These are phyloP conservation scores for Nephrotoma appendiculata DNA, from an alignment of 2,888 invertebrate genomes.

Conservation along the genomic window DNA sequence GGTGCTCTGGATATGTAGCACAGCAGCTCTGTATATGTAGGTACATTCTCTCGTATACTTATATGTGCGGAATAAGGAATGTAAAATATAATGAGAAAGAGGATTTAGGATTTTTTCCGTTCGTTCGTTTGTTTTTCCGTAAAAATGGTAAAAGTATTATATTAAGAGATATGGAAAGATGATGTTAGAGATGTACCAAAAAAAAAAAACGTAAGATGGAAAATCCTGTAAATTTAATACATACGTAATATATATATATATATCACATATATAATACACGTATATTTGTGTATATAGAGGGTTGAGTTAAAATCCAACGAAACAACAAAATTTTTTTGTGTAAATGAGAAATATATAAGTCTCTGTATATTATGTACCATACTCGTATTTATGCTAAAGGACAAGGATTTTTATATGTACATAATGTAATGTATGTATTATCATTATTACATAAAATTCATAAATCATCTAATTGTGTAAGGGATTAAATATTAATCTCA, in stretches of 20 bases:
- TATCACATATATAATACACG: not conserved
- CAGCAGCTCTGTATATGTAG: not conserved
- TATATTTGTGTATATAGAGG: not conserved
- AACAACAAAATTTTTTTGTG: not conserved
- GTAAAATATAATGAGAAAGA: not conserved
- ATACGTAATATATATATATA: not conserved
- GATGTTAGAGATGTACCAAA: not conserved
- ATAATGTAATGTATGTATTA: not conserved
- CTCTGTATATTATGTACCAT: not conserved
- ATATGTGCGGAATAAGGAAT: not conserved
- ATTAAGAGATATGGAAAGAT: not conserved
- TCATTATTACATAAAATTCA: slow-evolving; percentile 2
- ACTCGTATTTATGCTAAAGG: not conserved
- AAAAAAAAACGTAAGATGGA: not conserved
- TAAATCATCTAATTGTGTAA: slow-evolving; percentile 8
- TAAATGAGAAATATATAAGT: not conserved
- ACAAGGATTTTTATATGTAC: not conserved
- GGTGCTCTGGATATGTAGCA: not conserved
- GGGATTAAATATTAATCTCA: slow-evolving; percentile 5
- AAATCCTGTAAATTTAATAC: not conserved
- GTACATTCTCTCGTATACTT: not conserved
- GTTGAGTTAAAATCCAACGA: not conserved
- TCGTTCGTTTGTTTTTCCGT: not conserved
- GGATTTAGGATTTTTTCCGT: not conserved
- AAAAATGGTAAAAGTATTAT: not conserved